A percentile compares a stretch with the other conserved stretches of the same genome.
phyloP scores from a whole-genome alignment of 2,113 vertebrate genomes.

The Ibidorhyncha struthersii region DNA sequence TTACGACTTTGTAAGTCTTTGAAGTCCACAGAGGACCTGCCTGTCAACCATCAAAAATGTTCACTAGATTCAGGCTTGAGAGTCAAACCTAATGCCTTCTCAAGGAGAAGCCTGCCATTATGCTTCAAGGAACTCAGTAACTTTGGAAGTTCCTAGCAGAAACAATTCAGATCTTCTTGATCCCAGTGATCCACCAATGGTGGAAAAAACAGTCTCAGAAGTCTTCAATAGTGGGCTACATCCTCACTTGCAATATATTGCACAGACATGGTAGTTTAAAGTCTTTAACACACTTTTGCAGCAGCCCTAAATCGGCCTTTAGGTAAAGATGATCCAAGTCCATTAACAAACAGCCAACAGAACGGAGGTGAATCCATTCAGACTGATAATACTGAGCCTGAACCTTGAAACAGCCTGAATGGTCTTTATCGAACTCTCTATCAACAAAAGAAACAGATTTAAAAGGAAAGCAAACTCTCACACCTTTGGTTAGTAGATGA shows the following conservation, averaged over 20 bases:
- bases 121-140: neutral
- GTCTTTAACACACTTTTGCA: neutral
- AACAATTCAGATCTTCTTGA: neutral
- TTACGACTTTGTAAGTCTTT: neutral
- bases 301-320: neutral
- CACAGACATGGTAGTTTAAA: neutral
- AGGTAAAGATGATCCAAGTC: neutral
- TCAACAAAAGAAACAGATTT: neutral
- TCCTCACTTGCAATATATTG: neutral
- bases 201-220: neutral
- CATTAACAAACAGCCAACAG: neutral
- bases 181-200: neutral
- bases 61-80: neutral
- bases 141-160: neutral
- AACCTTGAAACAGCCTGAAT: neutral
- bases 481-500: neutral
- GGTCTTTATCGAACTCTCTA: neutral
- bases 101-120: neutral
- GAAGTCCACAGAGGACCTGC: neutral
- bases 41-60: neutral
- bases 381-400: neutral
- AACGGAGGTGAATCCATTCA: neutral
- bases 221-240: neutral
- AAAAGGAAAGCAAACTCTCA: conserved; percentile 15
- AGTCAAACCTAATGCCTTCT: neutral